Evolutionary conservation across 2,113 vertebrate genomes (phyloP).

Genomic region (Antechinus stuartii): DNA sequence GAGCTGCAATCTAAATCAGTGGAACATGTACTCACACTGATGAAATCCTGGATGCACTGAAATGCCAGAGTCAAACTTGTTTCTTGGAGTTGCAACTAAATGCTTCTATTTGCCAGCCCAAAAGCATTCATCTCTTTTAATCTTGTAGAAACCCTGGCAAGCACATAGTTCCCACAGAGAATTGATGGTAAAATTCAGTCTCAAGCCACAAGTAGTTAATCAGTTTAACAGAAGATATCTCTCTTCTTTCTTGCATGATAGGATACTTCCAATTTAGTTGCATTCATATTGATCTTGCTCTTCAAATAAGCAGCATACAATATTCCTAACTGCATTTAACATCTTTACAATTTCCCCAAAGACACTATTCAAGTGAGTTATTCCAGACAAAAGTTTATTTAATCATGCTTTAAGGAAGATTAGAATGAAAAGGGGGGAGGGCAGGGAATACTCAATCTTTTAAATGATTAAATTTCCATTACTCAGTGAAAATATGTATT

Average conservation of each 20-base stretch:
- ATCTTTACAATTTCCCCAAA: conserved; percentile 21
- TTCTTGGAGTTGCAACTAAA: background rate
- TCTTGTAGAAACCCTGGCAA: background rate
- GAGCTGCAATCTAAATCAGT: background rate
- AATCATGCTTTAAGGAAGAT: background rate
- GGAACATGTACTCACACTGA: background rate
- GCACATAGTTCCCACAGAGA: background rate
- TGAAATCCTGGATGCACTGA: background rate
- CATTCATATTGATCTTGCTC: background rate
- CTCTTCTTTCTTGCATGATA: background rate
- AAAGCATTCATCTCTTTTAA: background rate
- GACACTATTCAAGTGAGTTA: background rate
- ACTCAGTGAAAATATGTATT: background rate
- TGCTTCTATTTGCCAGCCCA: background rate
- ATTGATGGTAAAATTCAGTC: background rate
- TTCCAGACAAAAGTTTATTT: conserved; percentile 9
- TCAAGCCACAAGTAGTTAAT: background rate
- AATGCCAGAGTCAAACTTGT: background rate
- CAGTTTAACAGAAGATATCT: background rate
- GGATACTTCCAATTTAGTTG: background rate
- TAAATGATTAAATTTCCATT: background rate
- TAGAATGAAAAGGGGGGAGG: too few relatives aligned
- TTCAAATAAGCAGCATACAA: background rate
- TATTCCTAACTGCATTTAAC: background rate
- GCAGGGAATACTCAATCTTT: background rate